These are phyloP conservation scores for Lipophrys pholis DNA, from an alignment of 2,113 vertebrate genomes.

Conservation along the genomic window DNA sequence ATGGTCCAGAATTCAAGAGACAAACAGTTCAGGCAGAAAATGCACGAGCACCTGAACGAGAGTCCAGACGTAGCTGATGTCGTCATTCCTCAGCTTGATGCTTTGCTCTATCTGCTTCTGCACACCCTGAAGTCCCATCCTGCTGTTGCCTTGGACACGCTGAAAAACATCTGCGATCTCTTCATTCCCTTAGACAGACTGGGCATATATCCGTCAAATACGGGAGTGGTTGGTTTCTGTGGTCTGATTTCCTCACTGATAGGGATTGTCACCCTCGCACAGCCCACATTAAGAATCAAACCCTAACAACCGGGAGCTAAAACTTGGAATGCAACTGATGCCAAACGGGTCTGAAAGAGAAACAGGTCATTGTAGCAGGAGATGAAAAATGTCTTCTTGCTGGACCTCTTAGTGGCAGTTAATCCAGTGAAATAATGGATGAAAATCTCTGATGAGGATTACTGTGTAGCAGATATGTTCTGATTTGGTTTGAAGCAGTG, in stretches of 20 bases:
- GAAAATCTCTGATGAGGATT: too few relatives aligned
- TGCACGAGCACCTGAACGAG: slow-evolving; percentile 62
- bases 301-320: slow-evolving; percentile 26
- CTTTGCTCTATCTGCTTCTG: slow-evolving; percentile 82
- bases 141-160: slow-evolving; percentile 86
- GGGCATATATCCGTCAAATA: slow-evolving; percentile 87
- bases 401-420: neutral
- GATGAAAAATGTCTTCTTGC: too few relatives aligned
- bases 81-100: slow-evolving; percentile 78
- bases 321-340: neutral
- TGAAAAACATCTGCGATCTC: slow-evolving; percentile 94
- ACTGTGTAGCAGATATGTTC: too few relatives aligned
- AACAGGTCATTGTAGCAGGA: too few relatives aligned
- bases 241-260: slow-evolving; percentile 92
- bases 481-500: too few relatives aligned
- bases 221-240: slow-evolving; percentile 89
- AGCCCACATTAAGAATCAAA: slow-evolving; percentile 88
- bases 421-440: neutral
- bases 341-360: too few relatives aligned
- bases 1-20: slow-evolving; percentile 78
- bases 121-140: slow-evolving; percentile 85
- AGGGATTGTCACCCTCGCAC: slow-evolving; percentile 87
- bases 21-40: slow-evolving; percentile 52
- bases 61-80: slow-evolving; percentile 59
- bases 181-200: slow-evolving; percentile 89